phyloP scores from a whole-genome alignment of 92 coral and sea anemone species.

The Micromussa lordhowensis region DNA sequence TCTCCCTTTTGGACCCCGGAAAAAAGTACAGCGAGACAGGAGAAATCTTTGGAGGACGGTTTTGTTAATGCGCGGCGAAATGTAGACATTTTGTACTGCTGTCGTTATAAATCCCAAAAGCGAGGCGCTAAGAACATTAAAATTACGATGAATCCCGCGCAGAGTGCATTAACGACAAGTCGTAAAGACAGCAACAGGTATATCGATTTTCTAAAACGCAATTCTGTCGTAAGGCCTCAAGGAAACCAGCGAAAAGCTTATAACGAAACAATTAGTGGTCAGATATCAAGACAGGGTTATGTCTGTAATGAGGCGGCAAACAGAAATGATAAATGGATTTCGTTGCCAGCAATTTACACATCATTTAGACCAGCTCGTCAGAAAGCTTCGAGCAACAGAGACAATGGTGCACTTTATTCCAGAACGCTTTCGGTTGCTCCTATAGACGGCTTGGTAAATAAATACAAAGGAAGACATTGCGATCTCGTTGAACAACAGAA shows the following conservation, averaged over 20 bases:
- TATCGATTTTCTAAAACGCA: slow-evolving; percentile 32
- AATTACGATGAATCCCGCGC: not conserved
- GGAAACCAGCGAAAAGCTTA: not conserved
- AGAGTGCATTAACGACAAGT: not conserved
- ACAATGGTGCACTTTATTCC: not conserved
- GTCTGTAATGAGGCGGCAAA: not conserved
- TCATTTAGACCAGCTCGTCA: not conserved
- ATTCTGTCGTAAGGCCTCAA: not conserved
- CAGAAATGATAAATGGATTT: not conserved
- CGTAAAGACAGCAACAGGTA: not conserved
- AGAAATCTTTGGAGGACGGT: not conserved
- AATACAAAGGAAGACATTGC: slow-evolving; percentile 13
- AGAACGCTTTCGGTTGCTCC: slow-evolving; percentile 14
- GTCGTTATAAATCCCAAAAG: slow-evolving; percentile 24
- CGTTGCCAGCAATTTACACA: slow-evolving; percentile 36
- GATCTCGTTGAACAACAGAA: slow-evolving; percentile 25
- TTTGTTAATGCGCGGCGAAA: not conserved
- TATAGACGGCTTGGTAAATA: slow-evolving; percentile 10
- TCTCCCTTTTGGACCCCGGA: slow-evolving; percentile 37
- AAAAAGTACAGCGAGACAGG: not conserved
- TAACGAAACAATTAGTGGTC: slow-evolving; percentile 3
- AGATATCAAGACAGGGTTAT: not conserved
- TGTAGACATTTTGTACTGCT: slow-evolving; percentile 18
- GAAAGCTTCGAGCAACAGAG: not conserved
- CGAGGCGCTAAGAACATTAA: not conserved